phyloP scores from a whole-genome alignment of 2,888 invertebrate species.

The Glaucopsyche alexis region DNA sequence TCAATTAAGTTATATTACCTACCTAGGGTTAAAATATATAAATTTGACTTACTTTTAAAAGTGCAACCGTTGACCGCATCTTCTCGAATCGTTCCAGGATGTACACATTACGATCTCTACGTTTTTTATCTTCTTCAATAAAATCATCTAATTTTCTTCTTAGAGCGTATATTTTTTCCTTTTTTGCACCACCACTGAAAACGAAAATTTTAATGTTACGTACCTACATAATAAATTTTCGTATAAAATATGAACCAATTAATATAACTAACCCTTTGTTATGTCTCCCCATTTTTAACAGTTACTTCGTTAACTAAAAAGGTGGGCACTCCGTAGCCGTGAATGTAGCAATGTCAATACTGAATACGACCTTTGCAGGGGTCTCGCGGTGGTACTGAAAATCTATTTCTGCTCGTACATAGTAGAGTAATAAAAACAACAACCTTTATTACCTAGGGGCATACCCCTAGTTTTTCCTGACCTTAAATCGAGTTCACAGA shows the following conservation, averaged over 20 bases:
- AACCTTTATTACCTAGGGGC: background rate
- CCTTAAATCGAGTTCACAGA: no score
- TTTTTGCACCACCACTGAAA: conserved; percentile 55
- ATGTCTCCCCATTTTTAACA: conserved; percentile 58
- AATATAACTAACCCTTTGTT: conserved; percentile 46
- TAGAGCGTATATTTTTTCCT: conserved; percentile 61
- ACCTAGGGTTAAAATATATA: background rate
- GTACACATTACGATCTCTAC: conserved; percentile 69
- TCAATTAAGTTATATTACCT: no score
- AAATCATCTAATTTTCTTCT: conserved; percentile 70
- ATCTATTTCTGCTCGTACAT: conserved; percentile 30
- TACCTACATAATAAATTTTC: background rate
- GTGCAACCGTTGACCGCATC: conserved; percentile 51
- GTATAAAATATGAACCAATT: background rate
- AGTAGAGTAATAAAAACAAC: background rate
- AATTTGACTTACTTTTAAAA: conserved; percentile 10
- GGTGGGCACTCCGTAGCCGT: conserved; percentile 50
- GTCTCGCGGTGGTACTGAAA: conserved; percentile 42
- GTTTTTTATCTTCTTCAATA: conserved; percentile 69
- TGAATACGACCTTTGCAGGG: conserved; percentile 63
- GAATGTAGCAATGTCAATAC: conserved; percentile 69
- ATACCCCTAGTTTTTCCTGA: background rate
- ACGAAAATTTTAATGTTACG: conserved; percentile 14
- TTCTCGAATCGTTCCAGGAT: conserved; percentile 68
- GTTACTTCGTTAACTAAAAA: conserved; percentile 32